Percentiles rank a stretch among this genome's conserved stretches.
Conservation (phyloP, 35 echinoderm and acorn worm genomes). For the Heliocidaris erythrogramma region DNA sequence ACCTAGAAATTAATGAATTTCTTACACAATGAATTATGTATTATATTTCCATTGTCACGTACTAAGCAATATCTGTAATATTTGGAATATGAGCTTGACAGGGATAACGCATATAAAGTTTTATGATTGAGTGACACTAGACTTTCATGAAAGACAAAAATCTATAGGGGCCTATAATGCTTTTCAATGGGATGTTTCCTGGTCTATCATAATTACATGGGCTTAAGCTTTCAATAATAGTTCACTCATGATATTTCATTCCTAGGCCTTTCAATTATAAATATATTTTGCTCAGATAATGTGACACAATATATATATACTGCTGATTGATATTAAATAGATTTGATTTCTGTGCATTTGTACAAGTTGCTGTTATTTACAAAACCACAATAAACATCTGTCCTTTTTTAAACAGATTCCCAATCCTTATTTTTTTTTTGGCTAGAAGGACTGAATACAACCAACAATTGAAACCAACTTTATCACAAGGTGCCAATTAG, state of each 20-base stretch:
- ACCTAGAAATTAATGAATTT: not conserved
- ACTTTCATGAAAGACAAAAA: constrained; percentile 12
- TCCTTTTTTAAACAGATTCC: not conserved
- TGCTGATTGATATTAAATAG: not conserved
- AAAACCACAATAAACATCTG: not conserved
- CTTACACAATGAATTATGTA: no score
- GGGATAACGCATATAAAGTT: not conserved
- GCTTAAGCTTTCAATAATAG: no score
- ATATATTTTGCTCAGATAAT: not conserved
- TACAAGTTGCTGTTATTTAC: not conserved
- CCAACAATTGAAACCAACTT: no score
- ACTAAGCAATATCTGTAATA: not conserved
- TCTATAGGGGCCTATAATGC: not conserved
- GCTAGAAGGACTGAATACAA: no score
- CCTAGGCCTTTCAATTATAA: not conserved
- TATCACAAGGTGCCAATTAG: no score
- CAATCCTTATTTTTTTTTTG: not conserved
- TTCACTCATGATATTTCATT: no score
- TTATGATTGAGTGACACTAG: not conserved
- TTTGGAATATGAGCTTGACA: not conserved
- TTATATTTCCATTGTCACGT: not conserved
- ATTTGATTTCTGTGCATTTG: not conserved
- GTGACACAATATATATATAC: not conserved
- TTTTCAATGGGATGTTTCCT: not conserved
- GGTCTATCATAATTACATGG: no score